Base-by-base conservation (phyloP, 2,113 vertebrate species). In the Geococcyx californianus region DNA sequence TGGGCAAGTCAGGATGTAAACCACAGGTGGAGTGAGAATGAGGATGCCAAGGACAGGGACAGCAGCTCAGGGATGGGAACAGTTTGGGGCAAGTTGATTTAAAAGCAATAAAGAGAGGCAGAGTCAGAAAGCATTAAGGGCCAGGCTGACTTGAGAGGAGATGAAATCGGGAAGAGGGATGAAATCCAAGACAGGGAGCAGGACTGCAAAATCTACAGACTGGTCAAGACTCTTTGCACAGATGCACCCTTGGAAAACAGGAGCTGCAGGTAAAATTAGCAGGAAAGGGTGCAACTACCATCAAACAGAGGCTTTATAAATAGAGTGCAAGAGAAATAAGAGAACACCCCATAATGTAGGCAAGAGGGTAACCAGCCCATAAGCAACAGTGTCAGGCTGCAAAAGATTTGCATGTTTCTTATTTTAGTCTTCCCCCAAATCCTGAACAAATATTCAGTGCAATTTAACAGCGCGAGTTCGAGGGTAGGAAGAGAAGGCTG, bases 331-430 rank as follows among this genome's bases (percentile, higher is more conserved):
- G 72, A 83, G 59, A 47, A 4, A 12, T 28, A 45, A 36, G 38
- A 70, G 44, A 16, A 58, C n/a, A 56, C 29, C 44, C 69, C 7
- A 10, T 64, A 49, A 20, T 1, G 18, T n/a, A 51, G 69, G n/a
- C 4, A 8, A 56, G 16, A 51, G n/a, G 31, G 13, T 58, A 36
- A 70, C 36, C 70, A 90, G 3, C 24, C 31, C 2, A 0, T 7
- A 31, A 44, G 66, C 58, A 70, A 7, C 12, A 3, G 0, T 78
- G 66, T 10, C 36, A 70, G n/a, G 36, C 21, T 6, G 8, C n/a
- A n/a, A 44, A 62, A 19, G n/a, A 38, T 78, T 33, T 74, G 15
- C 20, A 9, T 4, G 13, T 69, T 59, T 42, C 89, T 64, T 60
- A 6, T 26, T 74, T 78, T 38, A 34, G 6, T 47, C 42, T 91